Percentiles rank a stretch among this genome's conserved stretches.
Evolutionary conservation across 2,113 vertebrate species (phyloP).

Genomic region (Oryctolagus cuniculus): DNA sequence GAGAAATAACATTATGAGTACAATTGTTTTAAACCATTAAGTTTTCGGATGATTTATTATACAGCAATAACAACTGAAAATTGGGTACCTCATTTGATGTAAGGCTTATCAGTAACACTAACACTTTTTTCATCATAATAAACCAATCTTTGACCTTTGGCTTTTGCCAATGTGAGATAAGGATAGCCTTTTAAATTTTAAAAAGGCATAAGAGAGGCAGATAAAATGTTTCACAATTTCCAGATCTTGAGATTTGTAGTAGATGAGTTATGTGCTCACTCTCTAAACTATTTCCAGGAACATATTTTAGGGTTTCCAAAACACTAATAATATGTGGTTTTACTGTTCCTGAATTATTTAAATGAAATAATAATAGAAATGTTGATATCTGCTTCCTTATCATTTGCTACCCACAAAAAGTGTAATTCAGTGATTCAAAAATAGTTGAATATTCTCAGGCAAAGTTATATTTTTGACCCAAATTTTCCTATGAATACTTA

Average conservation of each 20-base stretch:
- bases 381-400: constrained; percentile 20
- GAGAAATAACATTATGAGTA: neutral
- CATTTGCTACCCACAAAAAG: neutral
- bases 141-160: neutral
- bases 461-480: neutral
- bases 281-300: neutral
- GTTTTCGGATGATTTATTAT: neutral
- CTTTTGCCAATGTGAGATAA: constrained; percentile 19
- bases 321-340: neutral
- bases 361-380: constrained; percentile 15
- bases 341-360: neutral
- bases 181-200: constrained; percentile 25
- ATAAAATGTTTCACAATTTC: constrained; percentile 1
- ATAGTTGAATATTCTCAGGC: constrained; percentile 20
- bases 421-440: constrained; percentile 9
- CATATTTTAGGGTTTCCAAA: neutral
- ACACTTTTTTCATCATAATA: neutral
- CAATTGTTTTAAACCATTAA: neutral
- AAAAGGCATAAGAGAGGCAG: neutral
- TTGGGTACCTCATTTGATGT: neutral
- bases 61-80: neutral
- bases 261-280: neutral
- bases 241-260: neutral
- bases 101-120: constrained; percentile 13
- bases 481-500: neutral